These are phyloP conservation scores for Penaeus chinensis DNA, from an alignment of 1,140 invertebrate species.

Conservation along the genomic window DNA sequence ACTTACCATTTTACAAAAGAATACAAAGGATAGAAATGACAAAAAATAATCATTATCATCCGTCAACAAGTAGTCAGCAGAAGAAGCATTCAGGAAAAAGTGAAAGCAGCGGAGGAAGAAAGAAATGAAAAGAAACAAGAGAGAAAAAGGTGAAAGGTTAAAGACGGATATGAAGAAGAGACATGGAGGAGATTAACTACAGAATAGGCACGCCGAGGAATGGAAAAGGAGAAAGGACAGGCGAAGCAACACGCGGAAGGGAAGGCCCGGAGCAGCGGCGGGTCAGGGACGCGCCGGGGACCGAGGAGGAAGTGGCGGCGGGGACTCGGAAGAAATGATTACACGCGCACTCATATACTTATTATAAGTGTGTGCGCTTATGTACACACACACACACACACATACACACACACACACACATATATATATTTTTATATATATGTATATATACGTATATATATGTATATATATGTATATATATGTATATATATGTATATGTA, in stretches of 20 bases:
- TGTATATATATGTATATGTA: neutral
- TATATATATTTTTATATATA: slow-evolving; percentile 2
- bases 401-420: too few species aligned
- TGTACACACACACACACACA: too few species aligned
- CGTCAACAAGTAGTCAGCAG: too few species aligned
- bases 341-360: neutral
- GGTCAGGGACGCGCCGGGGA: neutral
- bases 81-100: too few species aligned
- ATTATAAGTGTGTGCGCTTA: neutral
- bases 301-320: neutral
- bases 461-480: neutral
- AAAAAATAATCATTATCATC: too few species aligned
- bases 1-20: too few species aligned
- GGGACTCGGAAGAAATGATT: neutral
- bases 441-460: slow-evolving; percentile 15
- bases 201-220: neutral
- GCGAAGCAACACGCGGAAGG: neutral
- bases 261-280: neutral
- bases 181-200: neutral
- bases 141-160: too few species aligned
- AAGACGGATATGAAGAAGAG: neutral
- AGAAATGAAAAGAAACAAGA: too few species aligned
- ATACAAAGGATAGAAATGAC: too few species aligned
- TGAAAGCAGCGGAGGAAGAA: too few species aligned
- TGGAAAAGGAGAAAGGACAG: neutral